These are phyloP conservation scores for Erpetoichthys calabaricus DNA, from an alignment of 2,797 vertebrate genomes.

Conservation along the genomic window DNA sequence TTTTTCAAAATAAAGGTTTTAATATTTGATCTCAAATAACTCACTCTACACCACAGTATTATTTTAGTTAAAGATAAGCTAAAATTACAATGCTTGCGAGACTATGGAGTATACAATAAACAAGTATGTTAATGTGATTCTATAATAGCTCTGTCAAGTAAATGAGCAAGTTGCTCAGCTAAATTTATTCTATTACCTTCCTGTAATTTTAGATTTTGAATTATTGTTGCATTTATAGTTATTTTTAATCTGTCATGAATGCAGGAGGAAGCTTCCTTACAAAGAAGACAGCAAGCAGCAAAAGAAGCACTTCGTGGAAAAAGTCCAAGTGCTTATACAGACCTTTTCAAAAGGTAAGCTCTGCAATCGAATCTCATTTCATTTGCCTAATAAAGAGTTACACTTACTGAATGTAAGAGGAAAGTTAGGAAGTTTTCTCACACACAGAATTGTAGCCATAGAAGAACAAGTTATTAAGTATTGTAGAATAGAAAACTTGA, in stretches of 20 bases:
- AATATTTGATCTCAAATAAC: too few species aligned
- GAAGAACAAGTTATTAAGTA: too few species aligned
- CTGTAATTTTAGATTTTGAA: not conserved
- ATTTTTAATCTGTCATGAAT: not conserved
- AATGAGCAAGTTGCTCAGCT: not conserved
- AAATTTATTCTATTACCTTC: not conserved
- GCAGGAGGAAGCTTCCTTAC: constrained; percentile 65
- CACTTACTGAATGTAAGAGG: not conserved
- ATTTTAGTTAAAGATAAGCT: too few species aligned
- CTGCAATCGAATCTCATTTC: not conserved
- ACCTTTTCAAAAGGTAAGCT: constrained; percentile 64
- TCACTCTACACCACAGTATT: too few species aligned
- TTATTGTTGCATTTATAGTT: too few species aligned
- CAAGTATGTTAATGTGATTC: not conserved
- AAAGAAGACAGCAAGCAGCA: constrained; percentile 44
- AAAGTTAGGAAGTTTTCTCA: too few species aligned
- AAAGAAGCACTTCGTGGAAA: constrained; percentile 54
- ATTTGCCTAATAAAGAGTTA: not conserved
- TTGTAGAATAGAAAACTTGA: too few species aligned
- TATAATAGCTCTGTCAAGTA: not conserved
- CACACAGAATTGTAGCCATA: too few species aligned
- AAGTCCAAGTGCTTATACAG: constrained; percentile 41
- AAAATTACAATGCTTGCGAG: too few species aligned
- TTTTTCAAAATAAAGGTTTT: too few species aligned
- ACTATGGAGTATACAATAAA: too few species aligned